phyloP scores from a whole-genome alignment of 2,888 invertebrate species.

The Byasa hedistus region DNA sequence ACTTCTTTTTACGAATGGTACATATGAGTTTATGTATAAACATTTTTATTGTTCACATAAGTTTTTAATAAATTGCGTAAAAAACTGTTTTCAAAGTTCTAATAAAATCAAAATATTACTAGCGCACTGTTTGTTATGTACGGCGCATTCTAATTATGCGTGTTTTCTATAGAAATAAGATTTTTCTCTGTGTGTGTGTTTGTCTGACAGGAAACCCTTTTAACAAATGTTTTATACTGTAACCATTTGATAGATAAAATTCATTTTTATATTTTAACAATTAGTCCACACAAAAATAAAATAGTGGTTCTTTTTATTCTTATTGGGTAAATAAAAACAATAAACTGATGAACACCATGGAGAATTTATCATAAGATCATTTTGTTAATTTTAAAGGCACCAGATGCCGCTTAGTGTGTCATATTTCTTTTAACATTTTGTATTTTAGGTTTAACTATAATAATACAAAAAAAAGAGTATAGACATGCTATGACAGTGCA shows the following conservation, averaged over 20 bases:
- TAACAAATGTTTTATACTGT: background rate
- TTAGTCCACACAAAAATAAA: background rate
- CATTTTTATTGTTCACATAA: background rate
- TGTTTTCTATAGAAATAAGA: constrained; percentile 41
- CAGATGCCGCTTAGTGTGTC: constrained; percentile 70
- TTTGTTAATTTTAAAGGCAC: constrained; percentile 53
- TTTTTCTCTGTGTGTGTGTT: constrained; percentile 53
- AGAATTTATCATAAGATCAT: constrained; percentile 48
- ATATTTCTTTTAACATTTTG: constrained; percentile 70
- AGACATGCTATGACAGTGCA: constrained; percentile 69
- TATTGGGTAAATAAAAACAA: background rate
- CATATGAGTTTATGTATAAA: background rate
- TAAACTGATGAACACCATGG: constrained; percentile 43
- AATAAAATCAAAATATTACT: background rate
- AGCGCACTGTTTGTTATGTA: constrained; percentile 40
- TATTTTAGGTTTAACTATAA: constrained; percentile 55
- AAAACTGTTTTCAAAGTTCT: background rate
- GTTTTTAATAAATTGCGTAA: background rate
- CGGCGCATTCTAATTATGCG: constrained; percentile 48
- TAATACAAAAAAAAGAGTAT: constrained; percentile 54
- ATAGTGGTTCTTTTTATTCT: background rate
- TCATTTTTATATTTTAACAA: background rate
- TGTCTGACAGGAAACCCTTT: background rate
- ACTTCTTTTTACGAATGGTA: background rate
- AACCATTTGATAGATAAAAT: background rate